Evolutionary conservation across 2,113 vertebrate genomes (phyloP).

Genomic region (Rhinolophus sinicus): DNA sequence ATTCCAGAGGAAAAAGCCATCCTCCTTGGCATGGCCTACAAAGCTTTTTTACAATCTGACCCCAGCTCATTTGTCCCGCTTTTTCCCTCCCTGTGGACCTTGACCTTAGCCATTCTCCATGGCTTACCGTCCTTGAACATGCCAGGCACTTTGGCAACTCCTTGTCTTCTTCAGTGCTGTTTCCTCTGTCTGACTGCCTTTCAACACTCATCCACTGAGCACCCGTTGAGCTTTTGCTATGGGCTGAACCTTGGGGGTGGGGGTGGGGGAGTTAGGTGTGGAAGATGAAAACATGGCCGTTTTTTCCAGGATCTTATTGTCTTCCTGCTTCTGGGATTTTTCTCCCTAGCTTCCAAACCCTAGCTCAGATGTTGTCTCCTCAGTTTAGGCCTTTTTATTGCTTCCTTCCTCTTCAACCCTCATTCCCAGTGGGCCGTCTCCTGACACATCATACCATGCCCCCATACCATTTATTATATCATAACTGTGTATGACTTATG

Average conservation of each 20-base stretch:
- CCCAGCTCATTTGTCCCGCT: neutral
- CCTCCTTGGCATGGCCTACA: neutral
- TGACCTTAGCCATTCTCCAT: neutral
- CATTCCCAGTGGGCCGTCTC: neutral
- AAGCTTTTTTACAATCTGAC: neutral
- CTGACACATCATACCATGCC: neutral
- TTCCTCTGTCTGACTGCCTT: neutral
- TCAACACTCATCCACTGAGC: neutral
- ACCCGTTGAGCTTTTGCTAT: neutral
- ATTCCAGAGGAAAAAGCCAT: neutral
- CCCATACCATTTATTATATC: neutral
- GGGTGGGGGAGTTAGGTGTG: rapidly evolving
- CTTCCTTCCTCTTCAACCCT: neutral
- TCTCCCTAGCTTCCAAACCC: neutral
- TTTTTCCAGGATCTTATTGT: neutral
- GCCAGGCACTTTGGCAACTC: neutral
- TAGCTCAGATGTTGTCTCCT: neutral
- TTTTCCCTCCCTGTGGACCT: neutral
- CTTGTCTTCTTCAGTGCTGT: neutral
- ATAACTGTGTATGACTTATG: neutral
- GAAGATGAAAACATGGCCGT: neutral
- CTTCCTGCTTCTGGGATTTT: neutral
- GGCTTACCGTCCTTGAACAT: neutral
- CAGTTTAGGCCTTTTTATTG: neutral
- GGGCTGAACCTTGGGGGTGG: neutral